Conservation (phyloP, 2,113 vertebrate genomes). For the Mus musculus region DNA sequence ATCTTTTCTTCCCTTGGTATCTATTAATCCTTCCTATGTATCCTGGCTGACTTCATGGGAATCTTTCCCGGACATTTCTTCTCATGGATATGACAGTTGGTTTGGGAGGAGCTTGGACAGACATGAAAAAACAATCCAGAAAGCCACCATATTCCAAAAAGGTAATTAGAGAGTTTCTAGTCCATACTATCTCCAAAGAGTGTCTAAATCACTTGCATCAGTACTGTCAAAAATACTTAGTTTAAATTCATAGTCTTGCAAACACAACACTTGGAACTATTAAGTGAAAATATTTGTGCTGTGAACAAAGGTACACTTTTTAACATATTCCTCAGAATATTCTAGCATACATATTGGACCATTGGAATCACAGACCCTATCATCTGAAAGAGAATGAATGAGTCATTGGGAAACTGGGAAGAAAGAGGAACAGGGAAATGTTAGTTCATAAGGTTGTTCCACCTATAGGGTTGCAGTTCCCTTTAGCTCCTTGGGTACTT, state of each 20-base stretch:
- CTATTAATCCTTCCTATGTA: constrained; percentile 13
- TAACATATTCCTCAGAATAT: background rate
- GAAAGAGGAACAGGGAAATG: background rate
- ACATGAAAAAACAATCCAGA: constrained; percentile 21
- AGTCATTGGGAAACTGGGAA: background rate
- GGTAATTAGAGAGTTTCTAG: background rate
- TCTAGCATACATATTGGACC: background rate
- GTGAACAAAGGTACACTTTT: background rate
- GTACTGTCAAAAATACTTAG: background rate
- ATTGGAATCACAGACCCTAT: background rate
- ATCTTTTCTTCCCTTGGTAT: constrained; percentile 54
- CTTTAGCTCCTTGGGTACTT: no score
- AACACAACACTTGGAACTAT: background rate
- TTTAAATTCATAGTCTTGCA: constrained; percentile 5
- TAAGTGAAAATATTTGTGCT: background rate
- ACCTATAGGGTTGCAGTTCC: no score
- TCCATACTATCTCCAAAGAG: background rate
- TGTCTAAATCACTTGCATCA: background rate
- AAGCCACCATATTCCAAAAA: constrained; percentile 26
- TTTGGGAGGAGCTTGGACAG: constrained; percentile 2
- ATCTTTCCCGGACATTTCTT: constrained; percentile 22
- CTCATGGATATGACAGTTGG: constrained; percentile 12
- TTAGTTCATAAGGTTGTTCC: no score
- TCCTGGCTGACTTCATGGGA: constrained; percentile 11
- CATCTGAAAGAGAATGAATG: background rate